A percentile compares a stretch with the other conserved stretches of the same genome.
Conservation (phyloP, 2,888 invertebrate species). For the Perdita meconis region DNA sequence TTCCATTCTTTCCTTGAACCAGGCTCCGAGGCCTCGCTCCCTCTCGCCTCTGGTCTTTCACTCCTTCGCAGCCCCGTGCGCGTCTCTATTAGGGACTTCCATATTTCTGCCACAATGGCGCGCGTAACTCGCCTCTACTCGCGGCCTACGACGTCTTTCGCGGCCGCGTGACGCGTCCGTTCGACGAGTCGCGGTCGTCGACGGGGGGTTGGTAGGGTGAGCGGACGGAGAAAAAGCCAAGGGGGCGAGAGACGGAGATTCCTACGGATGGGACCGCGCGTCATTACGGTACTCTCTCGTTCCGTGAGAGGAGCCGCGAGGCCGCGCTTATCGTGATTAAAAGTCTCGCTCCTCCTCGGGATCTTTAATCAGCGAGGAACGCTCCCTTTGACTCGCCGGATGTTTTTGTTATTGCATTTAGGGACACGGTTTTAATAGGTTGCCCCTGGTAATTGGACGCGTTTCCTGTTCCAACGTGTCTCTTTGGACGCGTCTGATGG, state of each 20-base stretch:
- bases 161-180: too few relatives aligned
- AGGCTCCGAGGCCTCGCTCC: too few relatives aligned
- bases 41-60: not conserved
- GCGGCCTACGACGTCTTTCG: not conserved
- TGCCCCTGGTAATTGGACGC: conserved; percentile 2
- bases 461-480: not conserved
- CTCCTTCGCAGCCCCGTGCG: not conserved
- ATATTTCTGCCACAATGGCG: conserved; percentile 53
- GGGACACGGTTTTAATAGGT: conserved; percentile 15
- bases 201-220: not conserved
- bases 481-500: not conserved
- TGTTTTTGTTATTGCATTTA: conserved; percentile 42
- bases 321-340: conserved; percentile 55
- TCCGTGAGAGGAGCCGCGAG: conserved; percentile 10
- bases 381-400: conserved; percentile 24
- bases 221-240: not conserved
- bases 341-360: conserved; percentile 34
- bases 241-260: conserved; percentile 16
- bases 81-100: conserved; percentile 53
- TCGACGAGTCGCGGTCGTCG: too few relatives aligned
- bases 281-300: conserved; percentile 36
- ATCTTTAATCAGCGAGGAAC: conserved; percentile 48
- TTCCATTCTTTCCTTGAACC: conserved; percentile 12
- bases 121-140: conserved; percentile 42
- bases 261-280: conserved; percentile 4